Evolutionary conservation across 2,797 vertebrate genomes (phyloP).

Genomic region (Parambassis ranga): DNA sequence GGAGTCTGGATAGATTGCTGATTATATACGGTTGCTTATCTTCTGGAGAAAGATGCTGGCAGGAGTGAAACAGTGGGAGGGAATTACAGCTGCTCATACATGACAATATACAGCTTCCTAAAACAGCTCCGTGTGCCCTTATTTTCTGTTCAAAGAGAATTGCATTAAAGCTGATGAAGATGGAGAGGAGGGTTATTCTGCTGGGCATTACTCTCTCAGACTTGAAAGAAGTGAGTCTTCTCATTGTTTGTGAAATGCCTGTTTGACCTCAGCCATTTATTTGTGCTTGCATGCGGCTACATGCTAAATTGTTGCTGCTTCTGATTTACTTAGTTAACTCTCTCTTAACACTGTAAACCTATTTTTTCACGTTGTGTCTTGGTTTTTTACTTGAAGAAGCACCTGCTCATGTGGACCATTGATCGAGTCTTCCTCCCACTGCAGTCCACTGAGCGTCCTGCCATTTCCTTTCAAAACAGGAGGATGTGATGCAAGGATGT

Average conservation of each 20-base stretch:
- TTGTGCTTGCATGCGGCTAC: neutral
- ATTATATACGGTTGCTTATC: neutral
- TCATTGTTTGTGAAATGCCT: constrained; percentile 41
- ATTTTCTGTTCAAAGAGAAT: constrained; percentile 73
- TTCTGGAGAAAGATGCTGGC: neutral
- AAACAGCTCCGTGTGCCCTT: constrained; percentile 26
- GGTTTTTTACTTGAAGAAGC: constrained; percentile 33
- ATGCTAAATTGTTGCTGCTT: neutral
- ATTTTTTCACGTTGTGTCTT: neutral
- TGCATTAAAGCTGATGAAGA: constrained; percentile 69
- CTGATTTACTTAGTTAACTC: neutral
- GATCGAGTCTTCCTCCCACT: neutral
- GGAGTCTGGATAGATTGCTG: neutral
- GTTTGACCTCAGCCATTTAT: constrained; percentile 9
- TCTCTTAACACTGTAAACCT: neutral
- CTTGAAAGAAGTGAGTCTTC: constrained; percentile 35
- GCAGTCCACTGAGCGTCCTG: constrained; percentile 27
- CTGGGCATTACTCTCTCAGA: constrained; percentile 35
- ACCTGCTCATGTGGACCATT: constrained; percentile 12
- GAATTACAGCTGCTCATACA: constrained; percentile 50
- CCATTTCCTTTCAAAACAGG: constrained; percentile 67
- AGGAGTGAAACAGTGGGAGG: constrained; percentile 30
- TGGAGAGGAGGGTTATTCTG: constrained; percentile 48
- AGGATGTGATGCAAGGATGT: constrained; percentile 64
- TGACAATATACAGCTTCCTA: constrained; percentile 60